Base-by-base conservation (phyloP, 2,888 invertebrate species). In the Leucozona laternaria region DNA sequence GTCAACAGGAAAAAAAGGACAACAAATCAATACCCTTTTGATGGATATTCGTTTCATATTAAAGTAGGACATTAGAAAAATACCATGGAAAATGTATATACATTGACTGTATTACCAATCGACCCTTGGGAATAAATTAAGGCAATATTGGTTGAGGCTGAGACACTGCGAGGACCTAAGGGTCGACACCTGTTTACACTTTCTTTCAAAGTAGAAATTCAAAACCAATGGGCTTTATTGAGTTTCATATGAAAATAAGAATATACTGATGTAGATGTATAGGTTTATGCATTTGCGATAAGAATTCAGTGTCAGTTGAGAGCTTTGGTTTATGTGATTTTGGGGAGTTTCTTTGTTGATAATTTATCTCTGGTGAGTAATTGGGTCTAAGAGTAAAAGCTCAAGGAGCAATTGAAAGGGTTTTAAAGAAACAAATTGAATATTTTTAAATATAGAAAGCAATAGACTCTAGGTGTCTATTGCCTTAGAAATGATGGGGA, bases 11-110 rank as follows among this genome's bases (percentile, higher is more conserved):
- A 60, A 37, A 37, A 68, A 50, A 50, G 68, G 77, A 68, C 77
- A 77, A 60, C 58, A 70, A 77, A 77, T 68, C 77, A 77, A 77
- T 77, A 77, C 68, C 60, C 37, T 68, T 68, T 58, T 58, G 68
- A 70, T 50, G 60, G 53, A 53, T 60, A 71, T 70, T 78, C 70
- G 34, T 78, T 71, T 78, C 60, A 78, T 68, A 70, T 70, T 48
- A 58, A 70, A 77, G 77, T 60, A 77, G 66, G 58, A 70, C 58
- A 62, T 70, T 78, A 62, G 34, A 48, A 57, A 70, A 66, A 76
- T 57, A 77, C 77, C 37, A 60, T 20, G 28, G 37, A 60, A 28
- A 2, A 58, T 3, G 43, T 45, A 45, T 45, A 8, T n/a, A n/a
- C n/a, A n/a, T n/a, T n/a, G n/a, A n/a, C n/a, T n/a, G n/a, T 50